Conservation (phyloP, 2,113 vertebrate species). For the Urocolius indicus region DNA sequence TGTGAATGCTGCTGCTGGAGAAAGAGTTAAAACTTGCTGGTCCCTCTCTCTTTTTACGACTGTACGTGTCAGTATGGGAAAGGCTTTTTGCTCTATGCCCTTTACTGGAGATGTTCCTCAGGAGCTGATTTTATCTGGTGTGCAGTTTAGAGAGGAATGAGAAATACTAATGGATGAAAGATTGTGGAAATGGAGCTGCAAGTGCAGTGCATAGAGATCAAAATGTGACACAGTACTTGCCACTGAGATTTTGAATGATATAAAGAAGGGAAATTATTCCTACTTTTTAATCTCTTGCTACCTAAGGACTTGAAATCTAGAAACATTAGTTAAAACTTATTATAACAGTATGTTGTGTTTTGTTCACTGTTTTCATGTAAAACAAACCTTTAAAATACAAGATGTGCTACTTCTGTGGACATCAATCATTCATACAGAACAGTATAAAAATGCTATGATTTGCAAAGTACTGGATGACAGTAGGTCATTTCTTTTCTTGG, state of each 20-base stretch:
- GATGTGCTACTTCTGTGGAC: background rate
- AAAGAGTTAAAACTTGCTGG: background rate
- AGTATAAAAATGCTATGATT: conserved; percentile 5
- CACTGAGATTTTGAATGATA: background rate
- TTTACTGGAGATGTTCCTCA: background rate
- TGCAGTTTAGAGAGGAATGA: background rate
- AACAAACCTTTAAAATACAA: conserved; percentile 18
- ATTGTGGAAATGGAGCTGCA: conserved; percentile 3
- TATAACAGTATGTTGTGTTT: background rate
- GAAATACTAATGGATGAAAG: background rate
- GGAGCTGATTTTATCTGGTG: background rate
- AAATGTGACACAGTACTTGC: background rate
- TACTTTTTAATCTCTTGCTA: conserved; percentile 14
- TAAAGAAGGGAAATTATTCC: background rate
- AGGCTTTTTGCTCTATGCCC: background rate
- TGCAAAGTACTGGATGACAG: background rate
- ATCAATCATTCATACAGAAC: background rate
- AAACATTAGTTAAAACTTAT: conserved; percentile 5
- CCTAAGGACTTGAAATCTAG: background rate
- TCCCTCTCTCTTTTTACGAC: background rate
- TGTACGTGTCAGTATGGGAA: fast-evolving
- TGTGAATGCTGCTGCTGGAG: background rate
- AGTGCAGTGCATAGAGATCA: background rate
- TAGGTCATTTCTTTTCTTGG: background rate
- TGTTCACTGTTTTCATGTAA: background rate